Percentiles rank a stretch among this genome's conserved stretches.
phyloP scores from a whole-genome alignment of 2,797 vertebrate genomes.

The Spinus pinus region DNA sequence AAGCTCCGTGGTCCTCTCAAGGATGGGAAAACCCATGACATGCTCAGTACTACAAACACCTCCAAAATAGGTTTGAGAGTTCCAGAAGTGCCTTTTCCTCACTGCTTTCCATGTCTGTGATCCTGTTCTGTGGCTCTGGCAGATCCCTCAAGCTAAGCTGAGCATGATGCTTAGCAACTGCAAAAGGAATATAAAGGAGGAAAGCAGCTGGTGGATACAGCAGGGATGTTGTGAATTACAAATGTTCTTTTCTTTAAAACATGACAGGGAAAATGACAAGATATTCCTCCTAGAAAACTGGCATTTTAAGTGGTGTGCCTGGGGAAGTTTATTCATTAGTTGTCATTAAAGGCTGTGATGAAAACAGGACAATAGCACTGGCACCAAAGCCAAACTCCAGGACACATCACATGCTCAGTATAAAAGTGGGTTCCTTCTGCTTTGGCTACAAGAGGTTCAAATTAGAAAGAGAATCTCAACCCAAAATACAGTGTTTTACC shows the following conservation, averaged over 20 bases:
- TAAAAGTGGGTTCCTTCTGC: not conserved
- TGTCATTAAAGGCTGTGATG: not conserved
- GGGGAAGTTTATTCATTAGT: not conserved
- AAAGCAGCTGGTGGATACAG: not conserved
- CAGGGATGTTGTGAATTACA: not conserved
- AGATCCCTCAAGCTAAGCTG: not conserved
- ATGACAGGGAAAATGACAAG: not conserved
- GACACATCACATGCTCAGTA: fast-evolving
- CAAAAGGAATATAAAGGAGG: not conserved
- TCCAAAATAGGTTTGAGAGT: not conserved
- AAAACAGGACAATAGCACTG: not conserved
- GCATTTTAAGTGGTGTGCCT: not conserved
- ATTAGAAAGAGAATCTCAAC: not conserved
- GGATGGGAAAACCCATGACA: not conserved
- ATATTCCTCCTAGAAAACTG: not conserved
- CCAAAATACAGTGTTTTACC: not conserved
- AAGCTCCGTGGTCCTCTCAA: not conserved
- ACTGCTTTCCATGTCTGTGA: not conserved
- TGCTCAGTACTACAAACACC: not conserved
- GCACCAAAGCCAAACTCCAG: not conserved
- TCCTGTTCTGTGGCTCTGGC: not conserved
- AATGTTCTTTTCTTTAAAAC: not conserved
- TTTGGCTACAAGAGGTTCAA: not conserved
- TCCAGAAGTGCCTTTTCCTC: not conserved
- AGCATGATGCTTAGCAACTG: not conserved